Conservation (phyloP, 2,113 vertebrate genomes). For the Anhinga rufa region DNA sequence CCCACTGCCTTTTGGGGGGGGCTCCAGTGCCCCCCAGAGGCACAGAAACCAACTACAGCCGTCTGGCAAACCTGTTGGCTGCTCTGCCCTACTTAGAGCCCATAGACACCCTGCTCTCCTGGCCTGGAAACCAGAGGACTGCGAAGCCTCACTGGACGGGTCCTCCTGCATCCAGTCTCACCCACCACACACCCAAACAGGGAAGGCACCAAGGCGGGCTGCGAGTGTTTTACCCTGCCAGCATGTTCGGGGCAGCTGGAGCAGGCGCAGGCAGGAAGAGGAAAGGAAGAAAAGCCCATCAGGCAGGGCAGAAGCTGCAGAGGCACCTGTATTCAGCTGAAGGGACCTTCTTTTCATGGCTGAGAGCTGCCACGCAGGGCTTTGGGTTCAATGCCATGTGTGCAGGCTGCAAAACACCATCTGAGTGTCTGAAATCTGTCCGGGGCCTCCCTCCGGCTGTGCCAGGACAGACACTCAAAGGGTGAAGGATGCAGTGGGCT, state of each 20-base stretch:
- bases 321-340: background rate
- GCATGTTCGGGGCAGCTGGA: accelerated
- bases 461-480: background rate
- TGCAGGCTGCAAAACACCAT: background rate
- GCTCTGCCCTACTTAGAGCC: background rate
- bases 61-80: background rate
- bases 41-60: background rate
- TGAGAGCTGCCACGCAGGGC: background rate
- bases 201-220: accelerated
- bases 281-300: accelerated
- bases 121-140: background rate
- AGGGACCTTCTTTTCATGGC: background rate
- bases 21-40: slow-evolving; percentile 57
- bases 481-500: background rate
- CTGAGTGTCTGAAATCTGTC: accelerated
- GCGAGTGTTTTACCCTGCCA: background rate
- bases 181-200: background rate
- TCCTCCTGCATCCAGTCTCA: accelerated
- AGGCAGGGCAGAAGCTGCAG: background rate
- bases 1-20: background rate
- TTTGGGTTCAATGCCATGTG: accelerated
- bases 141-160: accelerated
- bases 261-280: background rate
- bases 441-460: background rate
- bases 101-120: accelerated